These are phyloP conservation scores for Hypercompe scribonia DNA, from an alignment of 2,888 invertebrate species.

Conservation along the genomic window DNA sequence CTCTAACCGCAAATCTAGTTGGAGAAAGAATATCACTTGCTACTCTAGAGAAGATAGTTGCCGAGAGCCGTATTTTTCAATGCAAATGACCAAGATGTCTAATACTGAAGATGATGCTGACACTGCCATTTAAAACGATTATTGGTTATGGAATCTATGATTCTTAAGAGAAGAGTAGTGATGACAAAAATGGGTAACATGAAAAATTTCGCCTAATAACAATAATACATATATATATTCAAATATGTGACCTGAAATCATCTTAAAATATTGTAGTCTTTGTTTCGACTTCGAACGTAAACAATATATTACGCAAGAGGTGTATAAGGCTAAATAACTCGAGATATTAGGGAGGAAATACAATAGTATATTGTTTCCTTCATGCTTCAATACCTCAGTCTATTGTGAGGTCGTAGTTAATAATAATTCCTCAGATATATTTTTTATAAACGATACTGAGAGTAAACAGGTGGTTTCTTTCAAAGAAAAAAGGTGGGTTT, in stretches of 20 bases:
- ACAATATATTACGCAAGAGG: constrained; percentile 8
- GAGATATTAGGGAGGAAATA: constrained; percentile 24
- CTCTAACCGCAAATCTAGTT: not conserved
- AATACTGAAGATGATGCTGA: no score
- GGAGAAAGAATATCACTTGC: not conserved
- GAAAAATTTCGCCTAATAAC: no score
- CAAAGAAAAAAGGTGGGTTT: not conserved
- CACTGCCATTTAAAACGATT: no score
- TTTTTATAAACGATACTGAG: constrained; percentile 8
- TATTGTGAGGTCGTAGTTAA: constrained; percentile 16
- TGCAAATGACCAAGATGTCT: not conserved
- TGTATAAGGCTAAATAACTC: constrained; percentile 9
- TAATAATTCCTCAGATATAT: constrained; percentile 19
- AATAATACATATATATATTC: no score
- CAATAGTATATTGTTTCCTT: constrained; percentile 25
- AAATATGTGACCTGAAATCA: no score
- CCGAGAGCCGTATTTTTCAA: not conserved
- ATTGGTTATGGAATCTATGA: no score
- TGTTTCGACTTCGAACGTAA: constrained; percentile 10
- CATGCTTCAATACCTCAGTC: constrained; percentile 12
- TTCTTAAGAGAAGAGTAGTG: no score
- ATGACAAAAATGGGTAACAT: no score
- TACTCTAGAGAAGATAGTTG: not conserved
- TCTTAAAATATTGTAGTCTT: not conserved
- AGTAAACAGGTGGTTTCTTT: constrained; percentile 21